These are phyloP conservation scores for Hypsibius dujardini DNA, from an alignment of 1,140 invertebrate genomes.

Conservation along the genomic window DNA sequence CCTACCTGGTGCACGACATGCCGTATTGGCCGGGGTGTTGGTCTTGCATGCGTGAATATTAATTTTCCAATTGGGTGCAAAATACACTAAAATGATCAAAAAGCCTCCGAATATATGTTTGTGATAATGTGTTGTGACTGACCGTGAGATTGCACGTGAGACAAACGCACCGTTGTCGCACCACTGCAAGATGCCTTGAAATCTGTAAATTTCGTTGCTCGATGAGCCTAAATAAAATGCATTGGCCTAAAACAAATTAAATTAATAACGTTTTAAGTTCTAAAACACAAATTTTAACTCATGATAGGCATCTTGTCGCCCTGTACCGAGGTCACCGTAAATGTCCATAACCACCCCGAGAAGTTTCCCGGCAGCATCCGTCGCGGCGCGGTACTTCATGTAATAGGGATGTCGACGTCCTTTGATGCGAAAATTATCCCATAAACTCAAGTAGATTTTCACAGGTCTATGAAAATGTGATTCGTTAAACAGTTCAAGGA, in stretches of 20 bases:
- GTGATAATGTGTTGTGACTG: no score
- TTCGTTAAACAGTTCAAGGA: no score
- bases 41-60: constrained; percentile 9
- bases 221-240: no score
- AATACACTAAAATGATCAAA: constrained; percentile 23
- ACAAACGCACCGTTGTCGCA: no score
- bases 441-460: background rate
- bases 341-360: background rate
- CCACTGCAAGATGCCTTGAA: no score
- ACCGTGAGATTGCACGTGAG: no score
- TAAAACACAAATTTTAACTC: background rate
- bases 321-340: background rate
- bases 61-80: constrained; percentile 25
- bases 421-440: background rate
- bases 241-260: no score
- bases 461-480: background rate
- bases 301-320: background rate
- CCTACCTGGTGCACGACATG: background rate
- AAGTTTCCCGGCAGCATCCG: background rate
- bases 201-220: no score
- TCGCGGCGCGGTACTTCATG: background rate
- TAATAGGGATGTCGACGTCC: background rate
- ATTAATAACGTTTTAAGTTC: no score
- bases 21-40: constrained; percentile 3
- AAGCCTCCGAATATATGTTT: background rate